Conservation (phyloP, 2,888 invertebrate species). For the Zhuqinia jingwanae region DNA sequence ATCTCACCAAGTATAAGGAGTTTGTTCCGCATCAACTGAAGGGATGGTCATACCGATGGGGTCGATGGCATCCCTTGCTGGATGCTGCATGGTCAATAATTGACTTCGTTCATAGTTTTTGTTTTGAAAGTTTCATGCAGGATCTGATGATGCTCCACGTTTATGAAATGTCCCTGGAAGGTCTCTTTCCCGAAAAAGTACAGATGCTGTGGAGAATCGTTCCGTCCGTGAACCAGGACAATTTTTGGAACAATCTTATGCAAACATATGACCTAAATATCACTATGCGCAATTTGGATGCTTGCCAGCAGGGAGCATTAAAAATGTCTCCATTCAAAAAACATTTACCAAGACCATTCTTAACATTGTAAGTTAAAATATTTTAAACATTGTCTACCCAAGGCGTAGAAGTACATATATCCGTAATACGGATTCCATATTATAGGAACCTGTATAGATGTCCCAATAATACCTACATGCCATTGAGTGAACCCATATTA, state of each 20-base stretch:
- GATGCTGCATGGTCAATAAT: slow-evolving; percentile 54
- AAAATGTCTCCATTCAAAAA: slow-evolving; percentile 13
- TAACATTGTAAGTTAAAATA: slow-evolving; percentile 47
- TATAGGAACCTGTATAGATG: too few relatives aligned
- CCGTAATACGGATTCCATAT: too few relatives aligned
- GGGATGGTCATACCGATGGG: slow-evolving; percentile 51
- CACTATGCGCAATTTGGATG: slow-evolving; percentile 59
- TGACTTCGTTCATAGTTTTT: slow-evolving; percentile 57
- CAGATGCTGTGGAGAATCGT: slow-evolving; percentile 34
- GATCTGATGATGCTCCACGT: slow-evolving; percentile 50
- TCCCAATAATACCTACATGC: too few relatives aligned
- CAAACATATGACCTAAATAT: slow-evolving; percentile 45
- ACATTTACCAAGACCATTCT: slow-evolving; percentile 40
- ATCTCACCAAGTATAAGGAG: neutral
- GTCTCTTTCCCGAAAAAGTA: slow-evolving; percentile 17
- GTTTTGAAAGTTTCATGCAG: slow-evolving; percentile 48
- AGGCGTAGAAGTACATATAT: too few relatives aligned
- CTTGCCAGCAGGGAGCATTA: slow-evolving; percentile 43
- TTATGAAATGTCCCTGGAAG: slow-evolving; percentile 51
- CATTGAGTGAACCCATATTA: too few relatives aligned
- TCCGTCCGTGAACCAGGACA: slow-evolving; percentile 35
- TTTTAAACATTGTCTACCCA: too few relatives aligned
- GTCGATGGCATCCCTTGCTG: slow-evolving; percentile 42
- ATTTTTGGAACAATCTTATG: slow-evolving; percentile 59
- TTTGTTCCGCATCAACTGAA: slow-evolving; percentile 35